These are phyloP conservation scores for Drosophila melanogaster DNA, from an alignment of 1,140 invertebrate species.

Conservation along the genomic window Release_6_plus_ISO1_MT NT_037436.4:17490501-17491000, in stretches of 20 bases:
- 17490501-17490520: conserved; percentile 58
- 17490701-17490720: conserved; percentile 15
- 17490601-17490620: not conserved
- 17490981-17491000: conserved; percentile 69
- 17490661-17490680: conserved; percentile 43
- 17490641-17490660: conserved; percentile 30
- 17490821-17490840: conserved; percentile 16
- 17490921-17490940: conserved; percentile 66
- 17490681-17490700: conserved; percentile 38
- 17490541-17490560: conserved; percentile 73
- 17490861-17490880: conserved; percentile 36
- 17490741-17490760: conserved; percentile 28
- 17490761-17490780: conserved; percentile 31
- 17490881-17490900: conserved; percentile 36
- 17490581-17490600: too few relatives aligned
- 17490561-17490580: conserved; percentile 26
- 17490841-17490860: conserved; percentile 48
- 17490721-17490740: not conserved
- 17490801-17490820: conserved; percentile 14
- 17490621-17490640: not conserved
- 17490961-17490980: conserved; percentile 70
- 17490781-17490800: conserved; percentile 19
- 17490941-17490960: conserved; percentile 29
- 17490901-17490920: conserved; percentile 24
- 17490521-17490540: conserved; percentile 72